These are phyloP conservation scores for Saturnia japonica DNA, from an alignment of 2,888 invertebrate species.

Conservation along the genomic window DNA sequence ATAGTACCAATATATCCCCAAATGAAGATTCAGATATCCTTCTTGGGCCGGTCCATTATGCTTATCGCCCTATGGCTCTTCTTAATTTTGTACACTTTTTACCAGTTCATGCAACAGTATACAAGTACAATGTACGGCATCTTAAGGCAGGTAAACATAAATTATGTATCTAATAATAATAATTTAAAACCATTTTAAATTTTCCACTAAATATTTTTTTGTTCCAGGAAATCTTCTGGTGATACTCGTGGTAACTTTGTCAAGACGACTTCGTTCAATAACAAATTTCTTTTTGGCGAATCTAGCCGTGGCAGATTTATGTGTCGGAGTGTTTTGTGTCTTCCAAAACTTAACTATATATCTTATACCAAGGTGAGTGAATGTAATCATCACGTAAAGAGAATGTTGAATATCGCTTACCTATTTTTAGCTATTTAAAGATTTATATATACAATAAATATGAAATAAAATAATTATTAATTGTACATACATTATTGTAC, in stretches of 20 bases:
- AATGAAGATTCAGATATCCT: too few relatives aligned
- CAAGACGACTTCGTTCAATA: slow-evolving; percentile 90
- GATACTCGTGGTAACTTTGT: slow-evolving; percentile 91
- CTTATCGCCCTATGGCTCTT: too few relatives aligned
- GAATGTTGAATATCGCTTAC: background rate
- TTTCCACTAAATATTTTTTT: slow-evolving; percentile 29
- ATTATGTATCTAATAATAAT: too few relatives aligned
- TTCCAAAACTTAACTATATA: slow-evolving; percentile 94
- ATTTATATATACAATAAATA: too few relatives aligned
- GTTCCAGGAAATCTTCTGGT: slow-evolving; percentile 93
- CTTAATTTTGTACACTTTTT: too few relatives aligned
- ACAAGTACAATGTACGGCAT: too few relatives aligned
- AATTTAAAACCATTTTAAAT: slow-evolving; percentile 24
- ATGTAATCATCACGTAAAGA: slow-evolving; percentile 30
- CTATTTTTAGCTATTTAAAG: slow-evolving; percentile 20
- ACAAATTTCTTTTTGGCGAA: slow-evolving; percentile 97
- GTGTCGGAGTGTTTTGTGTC: slow-evolving; percentile 96
- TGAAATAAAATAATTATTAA: too few relatives aligned
- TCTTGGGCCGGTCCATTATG: too few relatives aligned
- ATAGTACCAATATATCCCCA: too few relatives aligned
- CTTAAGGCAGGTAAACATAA: too few relatives aligned
- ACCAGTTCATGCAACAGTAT: background rate
- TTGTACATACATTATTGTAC: too few relatives aligned
- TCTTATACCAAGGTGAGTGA: slow-evolving; percentile 86
- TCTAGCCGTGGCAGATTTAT: slow-evolving; percentile 93